These are phyloP conservation scores for Tachysurus vachellii DNA, from an alignment of 2,113 vertebrate species.

Conservation along the genomic window DNA sequence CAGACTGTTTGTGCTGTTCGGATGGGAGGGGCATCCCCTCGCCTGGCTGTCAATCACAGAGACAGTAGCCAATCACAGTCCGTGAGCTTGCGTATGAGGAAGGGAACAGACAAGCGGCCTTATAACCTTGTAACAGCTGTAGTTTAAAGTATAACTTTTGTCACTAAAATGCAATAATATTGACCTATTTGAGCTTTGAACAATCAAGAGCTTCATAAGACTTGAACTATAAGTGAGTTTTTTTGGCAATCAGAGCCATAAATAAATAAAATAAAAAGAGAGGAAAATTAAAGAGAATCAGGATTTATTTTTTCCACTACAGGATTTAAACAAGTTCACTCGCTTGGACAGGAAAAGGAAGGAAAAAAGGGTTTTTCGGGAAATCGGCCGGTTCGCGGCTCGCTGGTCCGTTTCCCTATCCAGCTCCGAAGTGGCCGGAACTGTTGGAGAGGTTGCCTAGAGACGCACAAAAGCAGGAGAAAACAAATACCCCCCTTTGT, in stretches of 20 bases:
- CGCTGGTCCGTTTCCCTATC: slow-evolving; percentile 14
- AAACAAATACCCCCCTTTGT: slow-evolving; percentile 62
- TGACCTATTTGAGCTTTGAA: too few species aligned
- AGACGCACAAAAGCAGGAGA: slow-evolving; percentile 64
- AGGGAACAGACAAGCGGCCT: not conserved
- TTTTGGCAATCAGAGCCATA: not conserved
- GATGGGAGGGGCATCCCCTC: not conserved
- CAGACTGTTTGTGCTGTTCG: not conserved
- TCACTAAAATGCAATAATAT: not conserved
- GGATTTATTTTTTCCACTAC: not conserved
- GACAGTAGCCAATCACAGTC: not conserved
- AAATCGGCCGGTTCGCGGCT: not conserved
- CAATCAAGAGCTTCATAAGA: too few species aligned
- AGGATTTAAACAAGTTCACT: not conserved
- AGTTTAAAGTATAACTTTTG: too few species aligned
- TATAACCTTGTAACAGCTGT: too few species aligned
- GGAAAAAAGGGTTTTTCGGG: not conserved
- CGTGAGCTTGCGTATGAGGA: not conserved
- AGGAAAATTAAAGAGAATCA: not conserved
- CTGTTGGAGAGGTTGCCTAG: slow-evolving; percentile 65
- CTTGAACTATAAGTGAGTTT: not conserved
- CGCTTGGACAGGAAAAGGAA: not conserved
- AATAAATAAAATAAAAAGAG: not conserved
- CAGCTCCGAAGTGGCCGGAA: slow-evolving; percentile 44
- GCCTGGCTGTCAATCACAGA: not conserved